Evolutionary conservation across 1,140 invertebrate species (phyloP).

Genomic region (Lutraria rhynchaena): DNA sequence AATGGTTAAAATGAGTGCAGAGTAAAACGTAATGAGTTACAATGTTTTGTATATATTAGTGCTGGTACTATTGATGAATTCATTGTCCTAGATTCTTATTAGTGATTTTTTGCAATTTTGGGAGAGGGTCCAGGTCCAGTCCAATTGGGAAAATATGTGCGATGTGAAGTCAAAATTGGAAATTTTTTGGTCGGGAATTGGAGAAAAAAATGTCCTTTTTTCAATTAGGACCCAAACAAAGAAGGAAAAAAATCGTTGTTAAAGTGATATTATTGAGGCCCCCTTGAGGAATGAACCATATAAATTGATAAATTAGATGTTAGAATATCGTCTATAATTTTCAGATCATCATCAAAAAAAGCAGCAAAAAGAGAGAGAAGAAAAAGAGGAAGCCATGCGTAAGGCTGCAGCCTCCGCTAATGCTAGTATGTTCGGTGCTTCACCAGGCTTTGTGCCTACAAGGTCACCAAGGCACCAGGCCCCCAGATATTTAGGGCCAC

Average conservation of each 20-base stretch:
- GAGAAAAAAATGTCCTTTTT: not conserved
- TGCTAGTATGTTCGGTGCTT: not conserved
- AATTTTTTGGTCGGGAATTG: no score
- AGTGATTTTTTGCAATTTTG: not conserved
- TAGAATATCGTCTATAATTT: not conserved
- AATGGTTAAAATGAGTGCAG: not conserved
- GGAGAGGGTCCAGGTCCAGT: no score
- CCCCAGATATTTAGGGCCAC: not conserved
- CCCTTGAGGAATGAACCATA: not conserved
- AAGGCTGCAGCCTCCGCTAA: constrained; percentile 24
- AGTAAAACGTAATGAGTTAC: not conserved
- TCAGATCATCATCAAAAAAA: constrained; percentile 40
- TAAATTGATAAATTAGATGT: not conserved
- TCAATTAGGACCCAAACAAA: not conserved
- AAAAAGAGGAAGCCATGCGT: constrained; percentile 26
- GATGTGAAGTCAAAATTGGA: no score
- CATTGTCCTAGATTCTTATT: not conserved
- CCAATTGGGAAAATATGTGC: no score
- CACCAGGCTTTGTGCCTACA: constrained; percentile 1
- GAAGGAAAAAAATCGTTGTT: no score
- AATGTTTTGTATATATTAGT: not conserved
- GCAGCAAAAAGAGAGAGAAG: constrained; percentile 2
- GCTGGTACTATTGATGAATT: not conserved
- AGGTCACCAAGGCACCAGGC: constrained; percentile 7
- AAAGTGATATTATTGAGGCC: not conserved